Evolutionary conservation across 2,113 vertebrate genomes (phyloP).

Genomic region (Colistium nudipinnis): DNA sequence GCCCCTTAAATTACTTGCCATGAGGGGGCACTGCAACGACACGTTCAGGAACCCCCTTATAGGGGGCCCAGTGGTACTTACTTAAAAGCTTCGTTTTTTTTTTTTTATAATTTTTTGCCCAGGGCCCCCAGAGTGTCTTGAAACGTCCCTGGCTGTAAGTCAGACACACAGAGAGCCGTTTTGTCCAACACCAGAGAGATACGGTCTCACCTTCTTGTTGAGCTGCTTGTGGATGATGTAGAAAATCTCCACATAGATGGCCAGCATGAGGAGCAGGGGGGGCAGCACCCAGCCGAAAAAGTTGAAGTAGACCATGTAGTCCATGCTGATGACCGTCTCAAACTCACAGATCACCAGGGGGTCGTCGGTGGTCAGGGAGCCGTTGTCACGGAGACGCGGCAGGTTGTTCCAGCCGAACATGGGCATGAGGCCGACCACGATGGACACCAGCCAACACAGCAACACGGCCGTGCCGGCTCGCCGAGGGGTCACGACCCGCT

Average conservation of each 20-base stretch:
- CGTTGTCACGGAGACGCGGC: slow-evolving; percentile 69
- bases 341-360: slow-evolving; percentile 87
- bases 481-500: slow-evolving; percentile 87
- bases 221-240: slow-evolving; percentile 96
- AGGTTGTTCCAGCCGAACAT: slow-evolving; percentile 97
- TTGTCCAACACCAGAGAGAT: background rate
- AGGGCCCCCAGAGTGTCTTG: no score
- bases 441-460: slow-evolving; percentile 91
- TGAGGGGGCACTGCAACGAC: no score
- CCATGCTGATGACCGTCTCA: slow-evolving; percentile 96
- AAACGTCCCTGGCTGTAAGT: background rate
- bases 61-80: no score
- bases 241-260: slow-evolving; percentile 96
- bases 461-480: slow-evolving; percentile 88
- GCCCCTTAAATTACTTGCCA: no score
- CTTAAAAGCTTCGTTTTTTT: no score
- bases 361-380: slow-evolving; percentile 61
- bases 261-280: slow-evolving; percentile 91
- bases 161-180: background rate
- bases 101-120: no score
- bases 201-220: slow-evolving; percentile 85
- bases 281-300: slow-evolving; percentile 96
- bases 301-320: slow-evolving; percentile 99
- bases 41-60: no score
- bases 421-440: slow-evolving; percentile 90